Evolutionary conservation across 2,113 vertebrate genomes (phyloP).

Genomic region (Dicrurus megarhynchus): DNA sequence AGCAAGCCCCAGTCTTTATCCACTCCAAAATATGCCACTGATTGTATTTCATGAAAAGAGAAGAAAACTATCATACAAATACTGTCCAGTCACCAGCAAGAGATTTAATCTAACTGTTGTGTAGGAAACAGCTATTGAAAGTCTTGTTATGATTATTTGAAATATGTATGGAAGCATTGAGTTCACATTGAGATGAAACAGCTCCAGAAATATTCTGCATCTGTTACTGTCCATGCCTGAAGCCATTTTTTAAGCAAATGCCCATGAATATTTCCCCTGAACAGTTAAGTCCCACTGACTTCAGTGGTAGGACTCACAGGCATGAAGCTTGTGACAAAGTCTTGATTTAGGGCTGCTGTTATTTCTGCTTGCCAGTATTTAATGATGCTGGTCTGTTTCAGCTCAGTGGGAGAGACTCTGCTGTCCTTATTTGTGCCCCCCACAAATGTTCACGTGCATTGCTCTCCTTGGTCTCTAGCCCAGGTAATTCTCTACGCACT

Average conservation of each 20-base stretch:
- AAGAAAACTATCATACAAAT: constrained; percentile 5
- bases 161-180: not conserved
- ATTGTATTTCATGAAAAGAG: not conserved
- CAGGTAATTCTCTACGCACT: not conserved
- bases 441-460: not conserved
- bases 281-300: not conserved
- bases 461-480: not conserved
- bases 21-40: not conserved
- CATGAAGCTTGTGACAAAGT: not conserved
- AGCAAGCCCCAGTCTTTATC: not conserved
- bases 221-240: not conserved
- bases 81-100: not conserved
- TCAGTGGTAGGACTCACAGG: not conserved
- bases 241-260: not conserved
- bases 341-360: not conserved
- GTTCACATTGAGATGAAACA: not conserved
- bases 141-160: not conserved
- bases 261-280: not conserved
- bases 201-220: not conserved
- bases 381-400: not conserved
- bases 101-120: not conserved
- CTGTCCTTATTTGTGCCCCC: not conserved
- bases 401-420: not conserved
- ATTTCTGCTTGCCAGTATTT: not conserved
- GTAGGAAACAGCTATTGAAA: not conserved